A percentile compares a stretch with the other conserved stretches of the same genome.
These are phyloP conservation scores for Henricia sp. DNA, from an alignment of 53 echinoderm and acorn worm genomes.

Conservation along the genomic window DNA sequence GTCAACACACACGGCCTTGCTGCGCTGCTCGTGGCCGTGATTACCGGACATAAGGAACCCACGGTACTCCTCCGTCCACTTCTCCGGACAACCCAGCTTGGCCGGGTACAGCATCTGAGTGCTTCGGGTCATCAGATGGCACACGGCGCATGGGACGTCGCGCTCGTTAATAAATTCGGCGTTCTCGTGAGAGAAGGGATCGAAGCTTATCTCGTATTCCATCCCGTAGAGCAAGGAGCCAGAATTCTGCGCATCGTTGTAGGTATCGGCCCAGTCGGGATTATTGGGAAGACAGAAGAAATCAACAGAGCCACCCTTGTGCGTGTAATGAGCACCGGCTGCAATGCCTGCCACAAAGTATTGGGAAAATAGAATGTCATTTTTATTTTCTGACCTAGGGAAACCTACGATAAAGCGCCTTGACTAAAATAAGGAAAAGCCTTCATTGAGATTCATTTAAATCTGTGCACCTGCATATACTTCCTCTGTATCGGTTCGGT, in stretches of 20 bases:
- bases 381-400: not conserved
- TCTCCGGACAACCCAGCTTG: constrained; percentile 35
- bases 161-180: constrained; percentile 5
- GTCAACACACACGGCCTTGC: constrained; percentile 55
- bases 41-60: constrained; percentile 66
- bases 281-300: constrained; percentile 16
- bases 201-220: constrained; percentile 49
- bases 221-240: constrained; percentile 19
- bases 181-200: constrained; percentile 58
- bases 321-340: not conserved
- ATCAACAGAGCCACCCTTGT: not conserved
- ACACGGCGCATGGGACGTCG: constrained; percentile 62
- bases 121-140: constrained; percentile 45
- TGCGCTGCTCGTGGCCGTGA: constrained; percentile 18
- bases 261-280: not conserved
- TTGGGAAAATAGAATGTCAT: not conserved
- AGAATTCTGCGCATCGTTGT: constrained; percentile 5
- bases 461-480: constrained; percentile 3
- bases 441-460: not conserved
- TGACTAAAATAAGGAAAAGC: not conserved
- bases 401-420: not conserved
- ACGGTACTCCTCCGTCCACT: constrained; percentile 60
- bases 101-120: constrained; percentile 56
- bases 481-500: constrained; percentile 34
- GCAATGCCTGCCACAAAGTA: not conserved